Base-by-base conservation (phyloP, 2,113 vertebrate genomes). In the Chionomys nivalis region DNA sequence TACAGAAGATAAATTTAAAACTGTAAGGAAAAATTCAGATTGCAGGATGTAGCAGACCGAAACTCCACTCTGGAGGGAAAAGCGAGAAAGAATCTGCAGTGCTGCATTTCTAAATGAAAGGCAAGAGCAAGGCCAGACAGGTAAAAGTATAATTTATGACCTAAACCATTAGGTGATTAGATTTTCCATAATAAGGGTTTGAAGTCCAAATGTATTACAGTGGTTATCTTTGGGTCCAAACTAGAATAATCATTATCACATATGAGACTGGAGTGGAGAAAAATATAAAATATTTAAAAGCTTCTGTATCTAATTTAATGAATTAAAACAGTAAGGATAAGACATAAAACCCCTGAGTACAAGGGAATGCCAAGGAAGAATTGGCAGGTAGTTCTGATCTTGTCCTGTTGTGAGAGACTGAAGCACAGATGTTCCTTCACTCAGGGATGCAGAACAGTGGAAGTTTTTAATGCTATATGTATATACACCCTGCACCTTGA, bases 111-210 rank as follows among this genome's bases (percentile, higher is more conserved):
- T 90, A 33, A 97, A 97, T 70, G 97, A 39, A 94, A 97, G 96
- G n/a, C 17, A 90, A 96, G 96, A 93, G 44, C 70, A 97, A 94
- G 97, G 63, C 85, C 92, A 42, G 1, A 88, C 96, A 98, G 93
- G 87, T 95, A 97, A 98, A 94, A 97, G 97, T 87, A 87, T 97
- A 98, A 98, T 98, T 98, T 98, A 98, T 96, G 98, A 96, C 88
- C 88, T 98, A 97, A 98, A 98, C 97, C 98, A 97, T 98, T 98
- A 98, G 96, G 93, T 97, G 97, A 98, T 95, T 98, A 92, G 97
- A 98, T 98, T 98, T 98, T 98, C 95, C 44, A 0, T 98, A 76
- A 98, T 95, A 97, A 96, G 97, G 94, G 76, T 98, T 94, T 94
- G 89, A 98, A 66, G 81, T 33, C 76, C 86, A 94, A 97, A 98